phyloP scores from a whole-genome alignment of 2,797 vertebrate genomes.

The Centropyge bicolor region DNA sequence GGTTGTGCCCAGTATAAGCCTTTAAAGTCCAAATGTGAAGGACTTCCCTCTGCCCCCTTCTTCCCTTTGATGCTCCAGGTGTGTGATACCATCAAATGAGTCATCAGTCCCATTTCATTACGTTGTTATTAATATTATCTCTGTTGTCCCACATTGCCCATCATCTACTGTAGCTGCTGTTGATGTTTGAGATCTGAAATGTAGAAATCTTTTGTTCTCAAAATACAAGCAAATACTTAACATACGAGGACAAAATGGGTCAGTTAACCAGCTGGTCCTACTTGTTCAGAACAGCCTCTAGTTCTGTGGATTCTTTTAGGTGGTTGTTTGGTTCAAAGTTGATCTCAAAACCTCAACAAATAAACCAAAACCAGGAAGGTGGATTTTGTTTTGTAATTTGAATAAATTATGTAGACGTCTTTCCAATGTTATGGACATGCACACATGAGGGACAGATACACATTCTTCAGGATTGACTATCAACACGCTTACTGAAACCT shows the following conservation, averaged over 20 bases:
- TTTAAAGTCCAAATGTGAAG: constrained; percentile 49
- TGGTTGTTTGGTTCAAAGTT: background rate
- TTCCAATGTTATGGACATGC: background rate
- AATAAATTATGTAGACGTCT: background rate
- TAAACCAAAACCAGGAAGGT: background rate
- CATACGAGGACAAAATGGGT: constrained; percentile 2
- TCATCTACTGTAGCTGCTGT: constrained; percentile 17
- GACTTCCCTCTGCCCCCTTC: background rate
- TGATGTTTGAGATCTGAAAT: constrained; percentile 32
- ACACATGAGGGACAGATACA: background rate
- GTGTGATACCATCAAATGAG: constrained; percentile 77
- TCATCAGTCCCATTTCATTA: constrained; percentile 76
- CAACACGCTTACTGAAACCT: background rate
- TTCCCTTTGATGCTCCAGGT: constrained; percentile 83
- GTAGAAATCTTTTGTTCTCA: constrained; percentile 36
- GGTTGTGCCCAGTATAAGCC: constrained; percentile 12
- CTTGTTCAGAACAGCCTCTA: background rate
- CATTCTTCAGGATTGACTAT: background rate
- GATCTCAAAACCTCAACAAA: background rate
- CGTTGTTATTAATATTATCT: constrained; percentile 71
- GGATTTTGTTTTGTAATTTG: background rate
- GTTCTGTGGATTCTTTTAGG: background rate
- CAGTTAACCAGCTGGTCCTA: background rate
- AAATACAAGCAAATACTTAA: constrained; percentile 14
- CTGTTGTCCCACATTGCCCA: constrained; percentile 51